phyloP scores from a whole-genome alignment of 2,888 invertebrate species.

The Idaea straminata region DNA sequence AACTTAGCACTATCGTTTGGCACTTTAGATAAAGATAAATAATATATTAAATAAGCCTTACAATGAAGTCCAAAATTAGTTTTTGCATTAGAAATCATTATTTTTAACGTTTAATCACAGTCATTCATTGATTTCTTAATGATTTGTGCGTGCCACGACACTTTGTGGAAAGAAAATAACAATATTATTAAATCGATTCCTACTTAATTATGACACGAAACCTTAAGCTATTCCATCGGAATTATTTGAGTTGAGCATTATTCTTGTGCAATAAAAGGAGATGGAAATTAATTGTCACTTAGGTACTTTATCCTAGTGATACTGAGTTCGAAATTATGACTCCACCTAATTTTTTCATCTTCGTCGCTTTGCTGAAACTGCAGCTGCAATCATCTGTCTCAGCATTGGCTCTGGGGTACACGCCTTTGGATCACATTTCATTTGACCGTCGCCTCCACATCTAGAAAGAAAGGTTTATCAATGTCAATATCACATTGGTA shows the following conservation, averaged over 20 bases:
- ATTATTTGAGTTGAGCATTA: slow-evolving; percentile 79
- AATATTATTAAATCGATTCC: slow-evolving; percentile 64
- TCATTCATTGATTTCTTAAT: slow-evolving; percentile 64
- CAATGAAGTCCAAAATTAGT: slow-evolving; percentile 54
- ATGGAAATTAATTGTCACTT: slow-evolving; percentile 66
- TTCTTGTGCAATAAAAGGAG: slow-evolving; percentile 75
- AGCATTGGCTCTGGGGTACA: slow-evolving; percentile 95
- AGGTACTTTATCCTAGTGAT: slow-evolving; percentile 61
- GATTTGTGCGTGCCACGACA: slow-evolving; percentile 71
- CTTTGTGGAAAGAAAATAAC: slow-evolving; percentile 55
- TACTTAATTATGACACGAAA: slow-evolving; percentile 76
- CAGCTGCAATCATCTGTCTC: slow-evolving; percentile 93
- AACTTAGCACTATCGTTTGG: slow-evolving; percentile 78
- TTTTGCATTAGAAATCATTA: slow-evolving; percentile 60
- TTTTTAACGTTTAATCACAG: slow-evolving; percentile 74
- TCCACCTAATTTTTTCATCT: slow-evolving; percentile 78
- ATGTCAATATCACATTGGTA: neutral
- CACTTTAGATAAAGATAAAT: slow-evolving; percentile 67
- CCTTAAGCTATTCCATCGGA: slow-evolving; percentile 74
- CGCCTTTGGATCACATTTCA: slow-evolving; percentile 95
- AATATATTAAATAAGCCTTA: slow-evolving; percentile 61
- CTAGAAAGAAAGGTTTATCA: slow-evolving; percentile 71
- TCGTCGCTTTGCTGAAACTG: slow-evolving; percentile 86
- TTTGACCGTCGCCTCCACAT: slow-evolving; percentile 95
- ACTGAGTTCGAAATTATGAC: slow-evolving; percentile 44